Evolutionary conservation across 2,888 invertebrate genomes (phyloP).

Genomic region (Drosophila parthenogenetica): DNA sequence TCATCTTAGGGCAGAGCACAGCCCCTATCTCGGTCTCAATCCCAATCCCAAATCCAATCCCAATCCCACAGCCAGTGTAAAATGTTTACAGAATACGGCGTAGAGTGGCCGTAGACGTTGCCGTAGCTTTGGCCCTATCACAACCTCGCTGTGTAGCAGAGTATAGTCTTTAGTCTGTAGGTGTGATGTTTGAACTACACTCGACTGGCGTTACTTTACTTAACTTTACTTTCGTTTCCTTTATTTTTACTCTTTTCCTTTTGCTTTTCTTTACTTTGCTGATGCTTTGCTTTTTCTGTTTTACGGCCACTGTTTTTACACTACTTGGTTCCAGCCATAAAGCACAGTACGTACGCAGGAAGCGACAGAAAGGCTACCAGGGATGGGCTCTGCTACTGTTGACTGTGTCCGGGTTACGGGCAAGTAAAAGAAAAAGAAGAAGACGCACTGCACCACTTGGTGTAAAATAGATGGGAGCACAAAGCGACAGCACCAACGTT

Average conservation of each 20-base stretch:
- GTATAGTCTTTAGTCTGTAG: conserved; percentile 43
- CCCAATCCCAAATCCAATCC: conserved; percentile 16
- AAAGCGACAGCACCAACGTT: conserved; percentile 44
- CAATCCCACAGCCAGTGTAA: conserved; percentile 6
- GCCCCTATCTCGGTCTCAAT: conserved; percentile 1
- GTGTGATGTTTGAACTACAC: conserved; percentile 82
- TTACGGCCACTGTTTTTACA: conserved; percentile 61
- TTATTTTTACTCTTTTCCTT: conserved; percentile 22
- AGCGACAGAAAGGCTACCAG: conserved; percentile 15
- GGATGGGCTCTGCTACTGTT: not conserved
- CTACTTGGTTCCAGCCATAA: conserved; percentile 55
- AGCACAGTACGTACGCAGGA: conserved; percentile 32
- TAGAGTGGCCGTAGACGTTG: conserved; percentile 39
- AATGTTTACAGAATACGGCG: conserved; percentile 46
- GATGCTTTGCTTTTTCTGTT: conserved; percentile 42
- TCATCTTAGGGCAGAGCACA: not conserved
- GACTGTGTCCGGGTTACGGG: conserved; percentile 20
- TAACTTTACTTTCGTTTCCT: conserved; percentile 34
- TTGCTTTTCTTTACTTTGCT: conserved; percentile 29
- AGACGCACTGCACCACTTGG: conserved; percentile 51
- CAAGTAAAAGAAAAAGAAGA: not conserved
- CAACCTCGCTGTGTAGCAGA: conserved; percentile 41
- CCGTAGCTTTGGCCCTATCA: conserved; percentile 12
- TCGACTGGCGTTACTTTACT: conserved; percentile 60
- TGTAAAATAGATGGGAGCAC: conserved; percentile 42